A percentile compares a stretch with the other conserved stretches of the same genome.
phyloP scores from a whole-genome alignment of 2,113 vertebrate species.

The Thunnus thynnus region DNA sequence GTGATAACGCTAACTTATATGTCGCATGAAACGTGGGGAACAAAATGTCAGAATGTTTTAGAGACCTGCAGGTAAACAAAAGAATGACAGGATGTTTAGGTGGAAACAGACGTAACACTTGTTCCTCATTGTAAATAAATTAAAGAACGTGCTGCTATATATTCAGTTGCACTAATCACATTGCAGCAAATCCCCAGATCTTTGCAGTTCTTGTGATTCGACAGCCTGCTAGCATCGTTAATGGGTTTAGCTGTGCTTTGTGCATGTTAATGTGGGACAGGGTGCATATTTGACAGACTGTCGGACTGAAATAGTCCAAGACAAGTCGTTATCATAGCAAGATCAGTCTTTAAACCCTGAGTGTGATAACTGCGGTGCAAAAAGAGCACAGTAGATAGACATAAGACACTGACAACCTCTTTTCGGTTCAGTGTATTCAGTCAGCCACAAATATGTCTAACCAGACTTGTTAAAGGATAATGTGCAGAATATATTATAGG shows the following conservation, averaged over 20 bases:
- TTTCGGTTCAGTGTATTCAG: no score
- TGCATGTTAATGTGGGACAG: not conserved
- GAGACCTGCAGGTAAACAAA: not conserved
- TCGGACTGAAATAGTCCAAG: not conserved
- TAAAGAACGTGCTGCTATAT: not conserved
- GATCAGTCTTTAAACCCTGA: slow-evolving; percentile 19
- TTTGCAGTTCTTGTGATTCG: not conserved
- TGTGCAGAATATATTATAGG: no score
- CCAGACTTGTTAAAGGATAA: no score
- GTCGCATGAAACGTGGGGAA: not conserved
- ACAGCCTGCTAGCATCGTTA: not conserved
- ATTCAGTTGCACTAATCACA: not conserved
- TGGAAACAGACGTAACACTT: not conserved
- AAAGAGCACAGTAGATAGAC: not conserved
- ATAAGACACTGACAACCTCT: not conserved
- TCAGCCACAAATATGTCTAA: no score
- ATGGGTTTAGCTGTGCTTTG: not conserved
- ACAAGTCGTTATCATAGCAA: slow-evolving; percentile 10
- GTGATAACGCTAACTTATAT: not conserved
- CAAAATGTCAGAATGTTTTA: not conserved
- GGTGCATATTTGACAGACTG: not conserved
- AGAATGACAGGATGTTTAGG: not conserved
- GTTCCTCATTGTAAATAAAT: not conserved
- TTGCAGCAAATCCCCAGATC: not conserved
- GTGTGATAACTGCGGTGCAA: slow-evolving; percentile 32